These are phyloP conservation scores for Drosophila carrolli DNA, from an alignment of 1,140 invertebrate genomes.

Conservation along the genomic window DNA sequence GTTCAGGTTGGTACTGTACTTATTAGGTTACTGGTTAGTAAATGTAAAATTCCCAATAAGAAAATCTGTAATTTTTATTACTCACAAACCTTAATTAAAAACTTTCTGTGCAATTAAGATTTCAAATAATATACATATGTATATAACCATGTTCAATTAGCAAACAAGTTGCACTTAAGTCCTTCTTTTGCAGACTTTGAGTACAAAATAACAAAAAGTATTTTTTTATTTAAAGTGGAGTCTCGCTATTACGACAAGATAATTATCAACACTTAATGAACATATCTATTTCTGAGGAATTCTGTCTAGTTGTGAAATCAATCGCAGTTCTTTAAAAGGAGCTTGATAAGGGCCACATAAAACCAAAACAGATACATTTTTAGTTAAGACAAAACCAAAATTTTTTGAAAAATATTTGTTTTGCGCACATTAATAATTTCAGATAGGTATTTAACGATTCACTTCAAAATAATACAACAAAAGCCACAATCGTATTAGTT, in stretches of 20 bases:
- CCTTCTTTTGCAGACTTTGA: not conserved
- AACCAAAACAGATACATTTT: conserved; percentile 1
- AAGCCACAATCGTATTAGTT: too few species aligned
- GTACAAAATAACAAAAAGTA: conserved; percentile 3
- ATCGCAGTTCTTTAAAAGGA: not conserved
- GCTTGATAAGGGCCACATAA: not conserved
- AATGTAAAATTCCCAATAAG: too few species aligned
- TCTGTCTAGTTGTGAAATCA: conserved; percentile 3
- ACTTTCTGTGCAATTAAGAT: conserved; percentile 5
- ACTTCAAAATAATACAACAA: too few species aligned
- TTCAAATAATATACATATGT: too few species aligned
- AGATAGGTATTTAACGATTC: too few species aligned
- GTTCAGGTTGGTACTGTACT: conserved; percentile 55
- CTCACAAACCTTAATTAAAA: too few species aligned
- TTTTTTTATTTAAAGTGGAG: conserved; percentile 6
- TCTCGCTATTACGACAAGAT: conserved; percentile 8
- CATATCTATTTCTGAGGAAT: conserved; percentile 22
- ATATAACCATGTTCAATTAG: not conserved
- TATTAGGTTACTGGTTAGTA: too few species aligned
- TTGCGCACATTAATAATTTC: not conserved
- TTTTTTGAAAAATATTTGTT: not conserved
- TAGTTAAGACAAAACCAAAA: not conserved
- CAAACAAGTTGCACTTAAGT: conserved; percentile 22
- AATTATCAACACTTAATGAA: conserved; percentile 20
- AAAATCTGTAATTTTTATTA: not conserved